These are phyloP conservation scores for Dallia pectoralis DNA, from an alignment of 2,797 vertebrate genomes.

Conservation along the genomic window DNA sequence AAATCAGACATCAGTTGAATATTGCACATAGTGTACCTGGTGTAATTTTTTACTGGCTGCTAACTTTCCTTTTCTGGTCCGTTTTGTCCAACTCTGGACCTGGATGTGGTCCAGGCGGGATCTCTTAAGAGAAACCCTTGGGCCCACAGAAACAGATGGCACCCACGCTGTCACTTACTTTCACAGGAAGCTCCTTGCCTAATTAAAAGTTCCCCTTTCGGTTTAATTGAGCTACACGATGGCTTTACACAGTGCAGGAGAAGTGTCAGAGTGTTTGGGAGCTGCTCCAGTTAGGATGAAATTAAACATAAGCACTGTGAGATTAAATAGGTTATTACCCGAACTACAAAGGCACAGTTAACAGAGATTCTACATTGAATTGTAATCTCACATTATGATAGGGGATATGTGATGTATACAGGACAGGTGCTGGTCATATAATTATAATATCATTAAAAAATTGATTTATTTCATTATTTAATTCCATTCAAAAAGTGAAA, in stretches of 20 bases:
- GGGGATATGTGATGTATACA: too few relatives aligned
- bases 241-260: conserved; percentile 37
- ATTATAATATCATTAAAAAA: too few relatives aligned
- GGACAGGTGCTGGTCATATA: too few relatives aligned
- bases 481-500: too few relatives aligned
- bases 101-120: conserved; percentile 63
- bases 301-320: neutral
- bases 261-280: neutral
- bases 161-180: conserved; percentile 31
- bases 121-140: neutral
- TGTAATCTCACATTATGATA: neutral
- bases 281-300: neutral
- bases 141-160: conserved; percentile 47
- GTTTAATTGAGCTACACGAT: conserved; percentile 58
- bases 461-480: too few relatives aligned
- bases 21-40: neutral
- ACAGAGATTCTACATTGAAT: neutral
- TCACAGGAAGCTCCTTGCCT: conserved; percentile 50
- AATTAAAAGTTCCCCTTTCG: conserved; percentile 60
- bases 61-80: conserved; percentile 62
- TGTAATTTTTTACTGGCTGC: neutral
- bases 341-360: neutral
- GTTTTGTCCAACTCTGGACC: conserved; percentile 47
- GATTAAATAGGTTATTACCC: too few relatives aligned
- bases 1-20: neutral